Conservation (phyloP, 2,888 invertebrate species). For the Cryptocheilus praepositus region DNA sequence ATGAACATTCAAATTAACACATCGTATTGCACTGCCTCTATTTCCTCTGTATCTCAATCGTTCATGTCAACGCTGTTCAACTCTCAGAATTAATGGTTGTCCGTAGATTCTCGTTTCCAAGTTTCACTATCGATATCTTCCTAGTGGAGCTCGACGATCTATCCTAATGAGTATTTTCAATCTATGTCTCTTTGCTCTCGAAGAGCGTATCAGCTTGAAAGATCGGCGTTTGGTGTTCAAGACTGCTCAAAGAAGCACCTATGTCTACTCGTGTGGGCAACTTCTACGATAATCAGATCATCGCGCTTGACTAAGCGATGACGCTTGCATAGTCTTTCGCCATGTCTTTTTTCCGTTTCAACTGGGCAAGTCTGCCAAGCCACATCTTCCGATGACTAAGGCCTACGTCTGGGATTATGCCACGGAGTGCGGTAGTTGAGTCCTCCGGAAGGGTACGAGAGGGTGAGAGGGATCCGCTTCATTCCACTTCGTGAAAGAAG, state of each 20-base stretch:
- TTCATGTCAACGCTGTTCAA: neutral
- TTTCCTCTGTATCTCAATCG: constrained; percentile 2
- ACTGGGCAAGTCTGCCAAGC: constrained; percentile 49
- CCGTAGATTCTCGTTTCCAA: too few relatives aligned
- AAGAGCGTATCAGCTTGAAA: too few relatives aligned
- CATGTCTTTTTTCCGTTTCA: constrained; percentile 32
- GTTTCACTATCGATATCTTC: too few relatives aligned
- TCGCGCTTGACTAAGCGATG: constrained; percentile 37
- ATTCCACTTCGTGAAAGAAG: constrained; percentile 42
- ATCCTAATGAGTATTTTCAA: too few relatives aligned
- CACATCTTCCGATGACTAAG: constrained; percentile 47
- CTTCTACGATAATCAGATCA: too few relatives aligned
- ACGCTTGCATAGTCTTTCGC: constrained; percentile 32
- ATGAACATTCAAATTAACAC: constrained; percentile 31
- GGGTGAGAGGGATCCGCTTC: constrained; percentile 4
- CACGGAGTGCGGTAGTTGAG: constrained; percentile 8
- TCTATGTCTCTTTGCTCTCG: too few relatives aligned
- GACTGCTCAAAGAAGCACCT: too few relatives aligned
- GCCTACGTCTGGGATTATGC: constrained; percentile 18
- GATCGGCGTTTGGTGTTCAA: too few relatives aligned
- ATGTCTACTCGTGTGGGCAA: too few relatives aligned
- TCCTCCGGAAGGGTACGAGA: too few relatives aligned
- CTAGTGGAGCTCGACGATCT: too few relatives aligned
- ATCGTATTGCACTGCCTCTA: constrained; percentile 11
- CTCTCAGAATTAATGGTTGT: neutral